Base-by-base conservation (phyloP, 1,140 invertebrate species). In the Neodiprion virginianus region DNA sequence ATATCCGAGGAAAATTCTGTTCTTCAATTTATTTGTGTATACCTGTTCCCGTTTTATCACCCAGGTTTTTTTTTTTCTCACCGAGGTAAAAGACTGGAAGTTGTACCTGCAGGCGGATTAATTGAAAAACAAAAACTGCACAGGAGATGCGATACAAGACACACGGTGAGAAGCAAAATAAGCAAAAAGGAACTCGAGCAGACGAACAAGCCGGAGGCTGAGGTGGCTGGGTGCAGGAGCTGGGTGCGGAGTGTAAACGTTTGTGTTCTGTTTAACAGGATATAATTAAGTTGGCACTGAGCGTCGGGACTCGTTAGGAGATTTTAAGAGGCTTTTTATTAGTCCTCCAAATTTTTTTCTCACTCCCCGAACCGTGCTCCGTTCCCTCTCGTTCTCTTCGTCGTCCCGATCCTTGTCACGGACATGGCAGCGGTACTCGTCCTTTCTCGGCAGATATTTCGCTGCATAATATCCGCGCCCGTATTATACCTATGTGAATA, bases 291-390 rank as follows among this genome's bases (percentile, higher is more conserved):
- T 61, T 61, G 53, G 53, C 53, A 61, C 53, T 61, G 53, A 61
- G 53, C 53, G 53, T 61, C 53, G 53, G 53, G 53, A 61, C 53
- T 61, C 53, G 53, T 61, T 61, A 61, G 53, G 53, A 61, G 53
- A 61, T 61, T 61, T 61, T 61, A 61, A 61, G 53, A 61, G 53
- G 53, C 53, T 61, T 61, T 61, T 61, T 61, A 61, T 61, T 61
- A 61, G 53, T 61, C 53, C 53, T 61, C n/a, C 53, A 61, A 40
- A 61, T 61, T 61, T 61, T 61, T 61, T 61, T 9, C 11, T 61
- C 53, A 61, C 53, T 61, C 53, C 53, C 11, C 11, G 5, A 61
- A 8, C 53, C n/a, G 53, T 61, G 8, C 8, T 61, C 53, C 53
- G 53, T 4, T 61, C 53, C 53, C 53, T 61, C 11, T 40, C 28